These are phyloP conservation scores for Mya arenaria DNA, from an alignment of 1,140 invertebrate genomes.

Conservation along the genomic window DNA sequence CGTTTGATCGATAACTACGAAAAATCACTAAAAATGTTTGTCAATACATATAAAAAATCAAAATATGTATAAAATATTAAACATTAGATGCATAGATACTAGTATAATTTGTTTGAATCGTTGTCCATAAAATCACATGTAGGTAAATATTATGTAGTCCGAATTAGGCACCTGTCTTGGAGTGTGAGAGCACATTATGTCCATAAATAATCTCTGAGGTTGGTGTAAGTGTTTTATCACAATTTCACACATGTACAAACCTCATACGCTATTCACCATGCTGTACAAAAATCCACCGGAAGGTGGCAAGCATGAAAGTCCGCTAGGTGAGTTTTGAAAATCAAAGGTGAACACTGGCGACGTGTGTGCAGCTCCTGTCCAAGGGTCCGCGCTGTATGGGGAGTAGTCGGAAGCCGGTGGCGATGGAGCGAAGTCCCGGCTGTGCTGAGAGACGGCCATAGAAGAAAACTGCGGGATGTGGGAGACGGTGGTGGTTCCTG, in stretches of 20 bases:
- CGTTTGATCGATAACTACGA: too few relatives aligned
- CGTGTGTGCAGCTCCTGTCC: background rate
- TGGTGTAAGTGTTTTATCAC: too few relatives aligned
- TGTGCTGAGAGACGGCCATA: conserved; percentile 22
- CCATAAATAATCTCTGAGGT: too few relatives aligned
- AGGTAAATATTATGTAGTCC: too few relatives aligned
- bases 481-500: conserved; percentile 22
- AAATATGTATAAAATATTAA: too few relatives aligned
- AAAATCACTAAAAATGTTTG: too few relatives aligned
- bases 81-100: too few relatives aligned
- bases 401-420: background rate
- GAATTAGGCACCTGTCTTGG: too few relatives aligned
- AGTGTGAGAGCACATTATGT: too few relatives aligned
- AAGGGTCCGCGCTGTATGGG: background rate
- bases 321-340: conserved; percentile 14
- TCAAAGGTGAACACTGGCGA: conserved; percentile 22
- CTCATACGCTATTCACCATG: background rate
- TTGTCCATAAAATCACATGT: too few relatives aligned
- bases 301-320: conserved; percentile 7
- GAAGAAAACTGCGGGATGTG: conserved; percentile 15
- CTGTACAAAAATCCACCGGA: background rate
- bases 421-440: background rate
- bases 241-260: background rate
- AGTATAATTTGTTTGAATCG: too few relatives aligned
- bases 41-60: too few relatives aligned